phyloP scores from a whole-genome alignment of 2,888 invertebrate species.

The Nasonia oneida region DNA sequence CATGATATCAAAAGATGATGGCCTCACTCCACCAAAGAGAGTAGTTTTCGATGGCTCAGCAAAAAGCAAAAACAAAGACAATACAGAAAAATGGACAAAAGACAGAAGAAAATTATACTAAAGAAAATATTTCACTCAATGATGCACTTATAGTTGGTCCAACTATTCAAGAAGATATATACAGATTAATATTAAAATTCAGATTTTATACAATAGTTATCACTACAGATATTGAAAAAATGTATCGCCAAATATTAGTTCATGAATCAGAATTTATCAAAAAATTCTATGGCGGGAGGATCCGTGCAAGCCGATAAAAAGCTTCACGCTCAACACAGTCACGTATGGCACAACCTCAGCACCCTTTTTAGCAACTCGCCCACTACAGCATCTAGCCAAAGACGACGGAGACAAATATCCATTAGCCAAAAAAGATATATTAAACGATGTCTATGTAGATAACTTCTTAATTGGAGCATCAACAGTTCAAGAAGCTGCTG shows the following conservation, averaged over 20 bases:
- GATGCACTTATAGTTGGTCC: no score
- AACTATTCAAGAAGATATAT: no score
- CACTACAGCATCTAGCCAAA: conserved; percentile 59
- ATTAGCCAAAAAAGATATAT: conserved; percentile 19
- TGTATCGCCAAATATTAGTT: conserved; percentile 59
- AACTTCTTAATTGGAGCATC: conserved; percentile 56
- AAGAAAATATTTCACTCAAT: no score
- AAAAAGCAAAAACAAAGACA: no score
- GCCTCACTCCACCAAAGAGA: no score
- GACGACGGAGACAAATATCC: conserved; percentile 60
- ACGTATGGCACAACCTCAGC: conserved; percentile 62
- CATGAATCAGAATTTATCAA: conserved; percentile 64
- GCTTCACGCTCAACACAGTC: conserved; percentile 1
- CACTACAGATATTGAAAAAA: conserved; percentile 71
- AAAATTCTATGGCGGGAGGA: conserved; percentile 68
- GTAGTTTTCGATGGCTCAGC: no score
- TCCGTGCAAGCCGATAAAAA: conserved; percentile 37
- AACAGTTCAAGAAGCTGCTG: conserved; percentile 58
- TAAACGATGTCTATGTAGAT: conserved; percentile 66
- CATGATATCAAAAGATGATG: no score
- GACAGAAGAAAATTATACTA: no score
- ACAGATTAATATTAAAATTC: no score
- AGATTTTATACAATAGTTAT: conserved; percentile 55
- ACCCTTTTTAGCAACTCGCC: conserved; percentile 65
- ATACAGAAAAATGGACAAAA: no score